Evolutionary conservation across 2,888 invertebrate genomes (phyloP).

Genomic region (Dynastes maya): DNA sequence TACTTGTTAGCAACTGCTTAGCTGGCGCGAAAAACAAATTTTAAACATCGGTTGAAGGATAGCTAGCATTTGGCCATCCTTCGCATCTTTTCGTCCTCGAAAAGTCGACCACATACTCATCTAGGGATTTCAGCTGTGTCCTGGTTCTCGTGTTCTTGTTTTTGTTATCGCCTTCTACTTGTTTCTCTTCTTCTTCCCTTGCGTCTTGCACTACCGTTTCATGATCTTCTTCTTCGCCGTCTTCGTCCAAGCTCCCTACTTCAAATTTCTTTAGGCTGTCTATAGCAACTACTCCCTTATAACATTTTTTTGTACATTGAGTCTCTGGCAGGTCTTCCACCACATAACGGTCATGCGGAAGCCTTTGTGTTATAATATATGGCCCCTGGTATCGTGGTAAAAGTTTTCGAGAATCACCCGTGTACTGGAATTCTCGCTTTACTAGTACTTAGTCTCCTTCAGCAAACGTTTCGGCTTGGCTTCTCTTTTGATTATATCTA

Average conservation of each 20-base stretch:
- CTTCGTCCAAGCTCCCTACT: neutral
- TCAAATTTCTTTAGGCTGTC: neutral
- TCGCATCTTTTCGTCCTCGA: too few relatives aligned
- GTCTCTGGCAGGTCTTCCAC: conserved; percentile 14
- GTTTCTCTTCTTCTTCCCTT: neutral
- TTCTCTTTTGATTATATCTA: conserved; percentile 10
- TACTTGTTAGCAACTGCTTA: too few relatives aligned
- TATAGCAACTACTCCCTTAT: too few relatives aligned
- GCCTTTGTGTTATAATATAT: neutral
- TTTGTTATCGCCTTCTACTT: conserved; percentile 1
- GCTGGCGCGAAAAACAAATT: too few relatives aligned
- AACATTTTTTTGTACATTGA: neutral
- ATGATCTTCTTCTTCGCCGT: neutral
- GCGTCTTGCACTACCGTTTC: neutral
- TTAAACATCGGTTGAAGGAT: too few relatives aligned
- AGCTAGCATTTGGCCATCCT: too few relatives aligned
- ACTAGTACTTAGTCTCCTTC: conserved; percentile 9
- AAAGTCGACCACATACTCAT: too few relatives aligned
- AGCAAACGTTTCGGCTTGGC: conserved; percentile 2
- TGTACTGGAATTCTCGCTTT: conserved; percentile 5
- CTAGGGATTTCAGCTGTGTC: too few relatives aligned
- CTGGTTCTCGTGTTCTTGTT: neutral
- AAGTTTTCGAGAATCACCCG: conserved; percentile 6
- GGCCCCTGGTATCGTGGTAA: too few relatives aligned
- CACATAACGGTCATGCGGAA: neutral